Evolutionary conservation across 2,888 invertebrate species (phyloP).

Genomic region (Argyresthia albistria): DNA sequence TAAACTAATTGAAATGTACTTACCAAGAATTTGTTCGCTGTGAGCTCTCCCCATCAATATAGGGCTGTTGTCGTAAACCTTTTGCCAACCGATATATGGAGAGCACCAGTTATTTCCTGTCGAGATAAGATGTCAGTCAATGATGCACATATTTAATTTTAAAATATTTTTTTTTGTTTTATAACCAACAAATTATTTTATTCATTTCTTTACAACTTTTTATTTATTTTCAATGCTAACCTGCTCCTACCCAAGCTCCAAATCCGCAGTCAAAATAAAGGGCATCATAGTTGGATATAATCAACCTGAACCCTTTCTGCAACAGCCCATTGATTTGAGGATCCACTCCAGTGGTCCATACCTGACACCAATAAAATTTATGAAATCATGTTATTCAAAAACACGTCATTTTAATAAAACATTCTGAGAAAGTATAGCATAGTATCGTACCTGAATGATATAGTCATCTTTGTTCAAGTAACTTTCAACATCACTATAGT

Average conservation of each 20-base stretch:
- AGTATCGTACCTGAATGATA: constrained; percentile 77
- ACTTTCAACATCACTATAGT: constrained; percentile 74
- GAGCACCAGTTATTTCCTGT: constrained; percentile 90
- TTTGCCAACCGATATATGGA: constrained; percentile 92
- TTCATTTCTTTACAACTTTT: no score
- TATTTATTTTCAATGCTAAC: constrained; percentile 20
- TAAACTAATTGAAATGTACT: no score
- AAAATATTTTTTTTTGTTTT: no score
- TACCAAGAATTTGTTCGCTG: constrained; percentile 69
- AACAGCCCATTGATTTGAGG: constrained; percentile 77
- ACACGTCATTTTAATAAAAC: no score
- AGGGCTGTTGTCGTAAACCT: constrained; percentile 85
- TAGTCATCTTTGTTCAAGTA: constrained; percentile 81
- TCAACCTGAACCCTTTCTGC: constrained; percentile 80
- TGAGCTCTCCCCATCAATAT: constrained; percentile 68
- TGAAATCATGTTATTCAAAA: no score
- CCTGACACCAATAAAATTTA: constrained; percentile 27
- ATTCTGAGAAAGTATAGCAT: no score
- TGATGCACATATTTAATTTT: no score
- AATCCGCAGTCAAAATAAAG: constrained; percentile 91
- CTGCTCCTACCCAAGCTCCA: constrained; percentile 83
- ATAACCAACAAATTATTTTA: no score
- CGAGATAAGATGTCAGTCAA: constrained; percentile 7
- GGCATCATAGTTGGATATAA: constrained; percentile 90
- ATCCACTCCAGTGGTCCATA: constrained; percentile 83